These are phyloP conservation scores for Condylostylus longicornis DNA, from an alignment of 1,140 invertebrate genomes.

Conservation along the genomic window DNA sequence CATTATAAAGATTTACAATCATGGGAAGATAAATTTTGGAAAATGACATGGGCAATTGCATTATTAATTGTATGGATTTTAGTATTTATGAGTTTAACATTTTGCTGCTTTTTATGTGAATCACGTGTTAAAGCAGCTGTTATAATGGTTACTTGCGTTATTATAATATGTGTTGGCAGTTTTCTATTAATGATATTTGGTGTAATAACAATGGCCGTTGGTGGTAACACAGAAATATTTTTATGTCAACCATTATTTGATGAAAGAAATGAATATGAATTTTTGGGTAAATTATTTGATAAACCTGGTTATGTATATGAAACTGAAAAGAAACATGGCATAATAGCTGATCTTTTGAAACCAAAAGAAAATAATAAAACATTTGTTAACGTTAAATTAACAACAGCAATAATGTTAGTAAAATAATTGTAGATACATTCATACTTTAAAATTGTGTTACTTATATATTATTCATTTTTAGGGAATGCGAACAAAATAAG, in stretches of 20 bases:
- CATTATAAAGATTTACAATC: constrained; percentile 19
- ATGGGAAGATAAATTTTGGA: constrained; percentile 24
- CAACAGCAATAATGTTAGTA: constrained; percentile 26
- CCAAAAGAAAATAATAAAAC: constrained; percentile 23
- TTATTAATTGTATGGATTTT: constrained; percentile 25
- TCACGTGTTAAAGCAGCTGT: constrained; percentile 37
- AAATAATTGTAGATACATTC: not conserved
- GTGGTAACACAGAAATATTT: constrained; percentile 38
- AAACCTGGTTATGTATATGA: constrained; percentile 39
- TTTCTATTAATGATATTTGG: constrained; percentile 28
- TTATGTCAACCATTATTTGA: constrained; percentile 47
- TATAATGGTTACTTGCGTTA: constrained; percentile 35
- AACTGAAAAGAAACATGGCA: constrained; percentile 33
- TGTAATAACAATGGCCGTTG: constrained; percentile 28
- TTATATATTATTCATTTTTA: constrained; percentile 16
- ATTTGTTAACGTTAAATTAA: constrained; percentile 25
- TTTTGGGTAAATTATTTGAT: constrained; percentile 43
- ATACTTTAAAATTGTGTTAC: not conserved
- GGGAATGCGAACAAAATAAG: constrained; percentile 51
- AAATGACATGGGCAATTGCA: constrained; percentile 21
- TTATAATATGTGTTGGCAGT: constrained; percentile 29
- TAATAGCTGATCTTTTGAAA: constrained; percentile 40
- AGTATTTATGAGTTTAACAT: constrained; percentile 27
- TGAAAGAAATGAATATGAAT: constrained; percentile 32
- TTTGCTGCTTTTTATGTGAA: constrained; percentile 37